Evolutionary conservation across 1,140 invertebrate genomes (phyloP), one percentile per base, ranked within the genome.

Genomic region (Bombus difficillimus): DNA sequence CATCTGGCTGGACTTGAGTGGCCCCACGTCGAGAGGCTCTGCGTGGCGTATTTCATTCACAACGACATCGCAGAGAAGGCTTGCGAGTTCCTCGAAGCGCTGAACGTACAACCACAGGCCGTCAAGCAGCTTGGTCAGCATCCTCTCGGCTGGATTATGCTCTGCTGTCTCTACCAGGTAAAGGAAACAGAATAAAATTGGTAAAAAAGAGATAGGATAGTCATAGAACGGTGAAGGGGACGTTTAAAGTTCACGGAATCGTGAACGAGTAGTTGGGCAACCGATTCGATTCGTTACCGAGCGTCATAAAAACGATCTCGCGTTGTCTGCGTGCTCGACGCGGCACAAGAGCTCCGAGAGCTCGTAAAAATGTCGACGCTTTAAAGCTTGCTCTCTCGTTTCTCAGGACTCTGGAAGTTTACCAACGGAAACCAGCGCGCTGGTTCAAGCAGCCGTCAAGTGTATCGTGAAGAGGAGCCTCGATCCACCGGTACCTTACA

Each of bases 111-210:
- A 69, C 85, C 91, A 22, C 83, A 94, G 79, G 76, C 92, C 1
- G 93, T 92, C 86, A 93, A 93, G 81, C 93, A 95, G 43, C 91
- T 96, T 32, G 95, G 95, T 3, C 94, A 95, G 83, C 95, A 96
- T 86, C 96, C 96, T 6, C 93, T 96, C 1, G 96, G 96, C 73
- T 96, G 96, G 92, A 93, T 96, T 34, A 93, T 96, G 89, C 93
- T 96, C 15, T 96, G 96, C 83, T 93, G 94, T 57, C 92, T 96
- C 0, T 96, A 95, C 80, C 95, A 96, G 88, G 94, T 93, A 90
- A 39, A 9, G 6, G n/a, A 13, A 1, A 28, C 5, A 9, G 10
- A 43, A 6, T 18, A 32, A 73, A 9, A 3, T 43, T 3, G 1
- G 18, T 4, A 8, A 8, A 53, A 47, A 18, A 22, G 22, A 6